These are phyloP conservation scores for Eolophus roseicapilla DNA, from an alignment of 2,113 vertebrate genomes.

Conservation along the genomic window DNA sequence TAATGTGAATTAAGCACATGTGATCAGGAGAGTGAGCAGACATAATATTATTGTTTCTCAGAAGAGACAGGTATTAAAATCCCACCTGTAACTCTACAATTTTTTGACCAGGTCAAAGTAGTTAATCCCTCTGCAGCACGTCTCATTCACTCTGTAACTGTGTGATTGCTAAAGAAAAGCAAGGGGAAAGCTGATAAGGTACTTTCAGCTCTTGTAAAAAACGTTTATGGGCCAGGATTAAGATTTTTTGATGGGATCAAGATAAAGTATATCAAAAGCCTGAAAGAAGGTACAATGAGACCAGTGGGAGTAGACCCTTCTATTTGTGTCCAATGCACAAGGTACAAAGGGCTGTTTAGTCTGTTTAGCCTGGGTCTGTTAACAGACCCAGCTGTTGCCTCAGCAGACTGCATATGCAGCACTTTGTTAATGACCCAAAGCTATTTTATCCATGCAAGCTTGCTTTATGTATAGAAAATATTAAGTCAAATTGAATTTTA, in stretches of 20 bases:
- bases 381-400: not conserved
- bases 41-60: not conserved
- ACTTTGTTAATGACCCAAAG: not conserved
- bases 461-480: not conserved
- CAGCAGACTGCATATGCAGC: not conserved
- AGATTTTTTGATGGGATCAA: conserved; percentile 20
- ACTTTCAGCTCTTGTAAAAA: not conserved
- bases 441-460: not conserved
- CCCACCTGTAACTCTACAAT: not conserved
- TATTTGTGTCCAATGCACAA: not conserved
- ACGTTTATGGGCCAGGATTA: not conserved
- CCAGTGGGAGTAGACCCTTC: not conserved
- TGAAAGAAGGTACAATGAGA: not conserved
- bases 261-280: conserved; percentile 25
- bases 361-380: not conserved
- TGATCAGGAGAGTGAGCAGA: not conserved
- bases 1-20: not conserved
- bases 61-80: not conserved
- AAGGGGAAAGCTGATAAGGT: conserved; percentile 1
- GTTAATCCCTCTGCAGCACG: not conserved
- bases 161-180: not conserved
- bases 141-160: not conserved
- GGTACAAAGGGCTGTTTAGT: not conserved
- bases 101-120: not conserved
- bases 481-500: not conserved